Evolutionary conservation across 2,797 vertebrate species (phyloP).

Genomic region (Galagoides demidoff): DNA sequence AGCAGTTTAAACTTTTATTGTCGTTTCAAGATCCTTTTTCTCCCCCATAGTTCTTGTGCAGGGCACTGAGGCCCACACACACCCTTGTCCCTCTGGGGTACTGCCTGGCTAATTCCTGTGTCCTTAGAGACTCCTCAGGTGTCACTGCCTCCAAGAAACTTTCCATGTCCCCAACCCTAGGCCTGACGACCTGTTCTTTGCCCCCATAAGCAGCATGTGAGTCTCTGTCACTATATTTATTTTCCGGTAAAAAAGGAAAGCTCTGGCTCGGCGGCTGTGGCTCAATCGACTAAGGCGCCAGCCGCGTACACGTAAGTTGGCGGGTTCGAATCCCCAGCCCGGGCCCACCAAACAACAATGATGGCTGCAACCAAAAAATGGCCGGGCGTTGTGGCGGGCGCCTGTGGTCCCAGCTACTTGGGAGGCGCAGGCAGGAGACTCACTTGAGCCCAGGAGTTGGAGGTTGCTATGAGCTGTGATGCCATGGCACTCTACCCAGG

Average conservation of each 20-base stretch:
- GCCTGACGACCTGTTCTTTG: background rate
- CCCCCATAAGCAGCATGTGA: background rate
- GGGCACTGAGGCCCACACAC: rapidly evolving
- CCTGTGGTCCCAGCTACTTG: no score
- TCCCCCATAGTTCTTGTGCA: background rate
- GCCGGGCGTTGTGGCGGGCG: no score
- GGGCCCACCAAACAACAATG: no score
- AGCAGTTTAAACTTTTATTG: background rate
- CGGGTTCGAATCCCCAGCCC: no score
- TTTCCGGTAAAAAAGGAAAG: background rate
- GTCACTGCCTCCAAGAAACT: background rate
- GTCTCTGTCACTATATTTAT: background rate
- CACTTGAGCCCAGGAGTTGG: no score
- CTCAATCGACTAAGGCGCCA: no score
- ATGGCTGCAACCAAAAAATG: no score
- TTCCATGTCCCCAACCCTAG: background rate
- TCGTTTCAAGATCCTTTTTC: background rate
- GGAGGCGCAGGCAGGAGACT: no score
- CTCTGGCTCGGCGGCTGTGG: no score
- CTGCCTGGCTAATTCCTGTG: background rate
- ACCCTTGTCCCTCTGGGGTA: background rate
- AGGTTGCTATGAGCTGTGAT: no score
- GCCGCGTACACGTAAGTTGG: no score
- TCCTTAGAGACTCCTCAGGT: background rate
- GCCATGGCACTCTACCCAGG: no score